Evolutionary conservation across 2,888 invertebrate species (phyloP).

Genomic region (Dryococelus australis): DNA sequence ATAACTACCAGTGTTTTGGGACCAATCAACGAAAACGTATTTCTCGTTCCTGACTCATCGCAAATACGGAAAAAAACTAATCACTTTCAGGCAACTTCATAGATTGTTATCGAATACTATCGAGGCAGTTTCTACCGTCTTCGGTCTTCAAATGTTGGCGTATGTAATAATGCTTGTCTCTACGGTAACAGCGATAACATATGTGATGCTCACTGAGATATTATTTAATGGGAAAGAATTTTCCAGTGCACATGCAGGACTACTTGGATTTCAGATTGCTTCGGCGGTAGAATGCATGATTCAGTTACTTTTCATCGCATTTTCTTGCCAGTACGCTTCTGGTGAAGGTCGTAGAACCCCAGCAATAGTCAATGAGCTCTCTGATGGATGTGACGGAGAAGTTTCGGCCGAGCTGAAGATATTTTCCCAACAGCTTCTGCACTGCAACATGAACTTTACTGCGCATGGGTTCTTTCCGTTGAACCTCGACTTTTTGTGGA

Average conservation of each 20-base stretch:
- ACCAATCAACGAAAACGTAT: neutral
- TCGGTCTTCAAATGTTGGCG: neutral
- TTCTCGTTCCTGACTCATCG: neutral
- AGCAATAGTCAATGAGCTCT: neutral
- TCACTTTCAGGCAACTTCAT: neutral
- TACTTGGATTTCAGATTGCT: neutral
- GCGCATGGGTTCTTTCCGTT: neutral
- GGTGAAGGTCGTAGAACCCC: neutral
- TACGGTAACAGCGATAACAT: neutral
- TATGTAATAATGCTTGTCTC: neutral
- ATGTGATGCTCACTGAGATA: neutral
- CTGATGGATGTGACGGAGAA: neutral
- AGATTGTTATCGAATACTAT: neutral
- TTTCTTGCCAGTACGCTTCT: neutral
- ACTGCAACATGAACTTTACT: neutral
- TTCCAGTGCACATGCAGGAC: neutral
- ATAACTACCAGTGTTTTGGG: neutral
- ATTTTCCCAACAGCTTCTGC: neutral
- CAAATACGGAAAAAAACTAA: neutral
- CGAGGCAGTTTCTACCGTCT: neutral
- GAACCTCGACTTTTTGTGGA: neutral
- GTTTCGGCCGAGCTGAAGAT: neutral
- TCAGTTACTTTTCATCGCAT: neutral
- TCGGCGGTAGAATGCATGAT: neutral
- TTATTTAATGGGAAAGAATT: neutral